These are phyloP conservation scores for Neodiprion fabricii DNA, from an alignment of 1,140 invertebrate species.

Conservation along the genomic window DNA sequence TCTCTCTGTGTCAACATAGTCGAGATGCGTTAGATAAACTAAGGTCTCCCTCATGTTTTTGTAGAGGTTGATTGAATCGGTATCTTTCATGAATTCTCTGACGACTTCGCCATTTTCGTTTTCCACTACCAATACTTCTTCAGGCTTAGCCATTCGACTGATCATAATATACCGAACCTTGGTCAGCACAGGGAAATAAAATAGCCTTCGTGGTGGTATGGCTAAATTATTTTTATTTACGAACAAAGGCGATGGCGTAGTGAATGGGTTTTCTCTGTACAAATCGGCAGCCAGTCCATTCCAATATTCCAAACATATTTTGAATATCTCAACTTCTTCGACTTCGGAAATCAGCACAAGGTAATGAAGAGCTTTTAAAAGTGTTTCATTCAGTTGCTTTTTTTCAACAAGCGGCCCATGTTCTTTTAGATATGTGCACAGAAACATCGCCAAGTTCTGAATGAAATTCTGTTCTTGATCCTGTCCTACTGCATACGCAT, in stretches of 20 bases:
- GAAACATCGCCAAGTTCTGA: constrained; percentile 96
- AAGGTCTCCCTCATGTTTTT: constrained; percentile 99
- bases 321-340: constrained; percentile 99
- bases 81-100: constrained; percentile 99
- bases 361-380: constrained; percentile 89
- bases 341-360: constrained; percentile 97
- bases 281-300: constrained; percentile 90
- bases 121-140: constrained; percentile 99
- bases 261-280: constrained; percentile 78
- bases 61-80: constrained; percentile 99
- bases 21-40: constrained; percentile 98
- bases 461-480: constrained; percentile 99
- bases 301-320: constrained; percentile 99
- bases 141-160: constrained; percentile 99
- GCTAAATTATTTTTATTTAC: constrained; percentile 52
- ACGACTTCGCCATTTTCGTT: constrained; percentile 99
- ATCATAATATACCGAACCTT: constrained; percentile 99
- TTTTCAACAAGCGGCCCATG: constrained; percentile 90
- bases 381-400: constrained; percentile 72
- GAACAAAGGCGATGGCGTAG: constrained; percentile 50
- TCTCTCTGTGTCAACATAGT: constrained; percentile 95
- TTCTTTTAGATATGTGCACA: constrained; percentile 97
- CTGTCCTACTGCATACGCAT: constrained; percentile 89
- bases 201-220: constrained; percentile 65
- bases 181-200: constrained; percentile 83